These are phyloP conservation scores for Torymus texanus DNA, from an alignment of 2,888 invertebrate genomes.

Conservation along the genomic window DNA sequence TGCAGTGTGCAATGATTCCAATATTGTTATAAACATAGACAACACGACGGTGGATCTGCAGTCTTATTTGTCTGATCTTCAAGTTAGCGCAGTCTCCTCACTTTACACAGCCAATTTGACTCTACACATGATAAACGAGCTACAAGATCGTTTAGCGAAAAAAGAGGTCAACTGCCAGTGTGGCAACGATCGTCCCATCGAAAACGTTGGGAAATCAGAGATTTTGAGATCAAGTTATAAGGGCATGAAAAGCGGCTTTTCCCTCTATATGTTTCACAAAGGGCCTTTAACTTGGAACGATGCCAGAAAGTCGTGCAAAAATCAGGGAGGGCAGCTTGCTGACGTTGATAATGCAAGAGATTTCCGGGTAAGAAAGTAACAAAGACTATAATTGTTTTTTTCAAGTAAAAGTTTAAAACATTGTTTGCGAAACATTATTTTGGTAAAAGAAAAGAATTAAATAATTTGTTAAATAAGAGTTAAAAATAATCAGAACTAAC, in stretches of 20 bases:
- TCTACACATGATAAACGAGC: background rate
- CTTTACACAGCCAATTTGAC: conserved; percentile 31
- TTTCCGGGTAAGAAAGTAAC: background rate
- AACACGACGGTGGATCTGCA: conserved; percentile 19
- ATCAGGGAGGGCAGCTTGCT: conserved; percentile 60
- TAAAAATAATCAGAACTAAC: too few species aligned
- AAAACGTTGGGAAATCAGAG: too few species aligned
- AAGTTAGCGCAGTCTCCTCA: conserved; percentile 5
- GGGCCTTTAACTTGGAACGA: conserved; percentile 57
- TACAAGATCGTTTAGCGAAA: background rate
- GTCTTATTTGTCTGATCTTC: conserved; percentile 35
- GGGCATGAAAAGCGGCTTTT: too few species aligned
- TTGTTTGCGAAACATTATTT: too few species aligned
- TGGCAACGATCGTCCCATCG: too few species aligned
- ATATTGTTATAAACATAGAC: conserved; percentile 8
- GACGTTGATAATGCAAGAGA: conserved; percentile 18
- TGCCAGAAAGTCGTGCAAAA: conserved; percentile 61
- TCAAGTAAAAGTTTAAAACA: too few species aligned
- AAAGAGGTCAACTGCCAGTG: conserved; percentile 13
- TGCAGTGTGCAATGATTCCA: background rate
- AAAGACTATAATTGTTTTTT: too few species aligned
- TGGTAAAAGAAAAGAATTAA: too few species aligned
- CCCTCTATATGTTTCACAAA: conserved; percentile 61
- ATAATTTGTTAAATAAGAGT: too few species aligned
- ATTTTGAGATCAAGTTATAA: too few species aligned